These are phyloP conservation scores for Lysiphlebus fabarum DNA, from an alignment of 1,140 invertebrate genomes.

Conservation along the genomic window DNA sequence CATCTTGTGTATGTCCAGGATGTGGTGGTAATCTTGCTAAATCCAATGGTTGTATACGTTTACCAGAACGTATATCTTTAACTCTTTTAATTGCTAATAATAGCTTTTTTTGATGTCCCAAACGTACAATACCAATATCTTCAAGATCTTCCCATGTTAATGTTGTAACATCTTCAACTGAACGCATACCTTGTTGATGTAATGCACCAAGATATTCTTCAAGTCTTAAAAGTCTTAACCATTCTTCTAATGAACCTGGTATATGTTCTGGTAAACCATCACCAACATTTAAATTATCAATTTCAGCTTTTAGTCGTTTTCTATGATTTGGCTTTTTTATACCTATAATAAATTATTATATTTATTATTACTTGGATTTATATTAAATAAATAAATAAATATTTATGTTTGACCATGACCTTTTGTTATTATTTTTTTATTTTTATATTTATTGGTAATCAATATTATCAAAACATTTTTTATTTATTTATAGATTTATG, in stretches of 20 bases:
- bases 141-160: constrained; percentile 98
- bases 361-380: too few relatives aligned
- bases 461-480: too few relatives aligned
- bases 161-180: constrained; percentile 88
- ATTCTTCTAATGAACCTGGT: constrained; percentile 88
- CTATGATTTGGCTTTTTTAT: constrained; percentile 98
- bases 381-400: neutral
- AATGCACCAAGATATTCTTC: constrained; percentile 89
- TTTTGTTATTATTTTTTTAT: neutral
- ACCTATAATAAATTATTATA: constrained; percentile 33
- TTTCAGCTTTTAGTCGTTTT: constrained; percentile 93
- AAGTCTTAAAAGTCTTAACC: constrained; percentile 84
- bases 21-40: constrained; percentile 60
- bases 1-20: constrained; percentile 55
- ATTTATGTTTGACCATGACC: neutral
- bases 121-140: constrained; percentile 92
- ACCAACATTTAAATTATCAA: constrained; percentile 88
- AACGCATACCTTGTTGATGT: constrained; percentile 88
- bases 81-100: constrained; percentile 94
- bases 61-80: constrained; percentile 88
- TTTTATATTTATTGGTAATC: too few relatives aligned
- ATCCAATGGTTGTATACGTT: constrained; percentile 67
- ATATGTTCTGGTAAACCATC: constrained; percentile 92
- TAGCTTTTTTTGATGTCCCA: constrained; percentile 98
- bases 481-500: too few relatives aligned